A percentile compares a stretch with the other conserved stretches of the same genome.
Evolutionary conservation across 2,888 invertebrate species (phyloP).

Genomic region (Stenodera caucasica): DNA sequence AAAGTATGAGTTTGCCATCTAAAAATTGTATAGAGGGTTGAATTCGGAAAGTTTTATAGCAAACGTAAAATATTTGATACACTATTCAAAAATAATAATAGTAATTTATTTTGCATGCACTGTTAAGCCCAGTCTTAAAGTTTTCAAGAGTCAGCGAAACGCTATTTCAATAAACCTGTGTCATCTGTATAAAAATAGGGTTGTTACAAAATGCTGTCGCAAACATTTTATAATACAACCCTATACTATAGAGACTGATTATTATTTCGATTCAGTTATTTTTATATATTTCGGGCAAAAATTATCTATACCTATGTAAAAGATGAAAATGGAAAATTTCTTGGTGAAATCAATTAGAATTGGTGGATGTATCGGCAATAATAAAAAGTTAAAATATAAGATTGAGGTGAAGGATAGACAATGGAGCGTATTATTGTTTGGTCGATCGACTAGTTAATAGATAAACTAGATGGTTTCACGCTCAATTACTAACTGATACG

Average conservation of each 20-base stretch:
- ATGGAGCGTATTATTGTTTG: constrained; percentile 49
- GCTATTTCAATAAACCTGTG: constrained; percentile 49
- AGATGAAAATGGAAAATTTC: constrained; percentile 9
- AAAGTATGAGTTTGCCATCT: neutral
- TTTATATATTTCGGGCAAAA: too few relatives aligned
- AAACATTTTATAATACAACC: too few relatives aligned
- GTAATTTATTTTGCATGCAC: constrained; percentile 45
- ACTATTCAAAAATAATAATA: constrained; percentile 38
- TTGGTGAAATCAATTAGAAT: constrained; percentile 23
- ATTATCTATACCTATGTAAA: neutral
- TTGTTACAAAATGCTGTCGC: constrained; percentile 39
- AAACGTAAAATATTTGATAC: constrained; percentile 46
- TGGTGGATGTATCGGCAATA: constrained; percentile 20
- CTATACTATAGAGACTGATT: too few relatives aligned
- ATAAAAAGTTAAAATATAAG: constrained; percentile 22
- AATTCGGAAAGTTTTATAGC: constrained; percentile 15
- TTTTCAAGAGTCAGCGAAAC: constrained; percentile 44
- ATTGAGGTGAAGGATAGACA: constrained; percentile 47
- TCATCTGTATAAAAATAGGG: constrained; percentile 46
- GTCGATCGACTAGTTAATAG: constrained; percentile 54
- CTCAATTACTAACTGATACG: constrained; percentile 54
- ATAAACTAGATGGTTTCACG: constrained; percentile 57
- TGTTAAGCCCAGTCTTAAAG: constrained; percentile 44
- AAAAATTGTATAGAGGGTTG: constrained; percentile 1
- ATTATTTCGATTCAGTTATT: too few relatives aligned